Base-by-base conservation (phyloP, 2,113 vertebrate genomes). In the Aptenodytes patagonicus region DNA sequence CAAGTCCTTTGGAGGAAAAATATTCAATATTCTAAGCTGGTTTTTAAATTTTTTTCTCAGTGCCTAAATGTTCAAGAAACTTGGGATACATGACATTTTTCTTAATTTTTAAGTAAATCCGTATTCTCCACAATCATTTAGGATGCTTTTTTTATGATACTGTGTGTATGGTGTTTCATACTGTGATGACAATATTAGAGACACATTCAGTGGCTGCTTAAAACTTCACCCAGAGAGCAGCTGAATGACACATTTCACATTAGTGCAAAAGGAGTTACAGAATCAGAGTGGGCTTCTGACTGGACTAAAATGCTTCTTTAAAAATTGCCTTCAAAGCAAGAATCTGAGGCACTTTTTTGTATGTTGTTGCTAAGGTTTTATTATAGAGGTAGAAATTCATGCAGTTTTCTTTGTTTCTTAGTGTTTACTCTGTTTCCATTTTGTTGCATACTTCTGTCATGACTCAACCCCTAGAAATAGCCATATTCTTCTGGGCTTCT, bases 391-490 rank as follows among this genome's bases (percentile, higher is more conserved):
- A 86, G 58, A 93, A 91, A 94, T 78, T 57, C 2, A 52, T 75
- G 46, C 38, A 44, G 24, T 68, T 94, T 90, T 94, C 78, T 82
- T 94, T 93, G 89, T 87, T 95, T 97, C 65, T 44, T 86, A 66
- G 6, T 94, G 76, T 95, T 96, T 94, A 87, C 40, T 84, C 85
- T 86, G 89, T 97, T 95, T 96, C 94, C 87, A 95, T 95, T 97
- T 94, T 89, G 70, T 93, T 95, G 75, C 94, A 94, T 97, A 60
- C 51, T 96, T 96, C 25, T 62, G 51, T 47, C 52, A 58, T 97
- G 91, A 95, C 60, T 96, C 89, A 89, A 4, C 22, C 64, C 38
- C 95, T 71, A 94, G 79, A 97, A 97, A 97, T 75, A 97, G 91
- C 66, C 21, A 55, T 81, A 79, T 61, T 88, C 62, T 95, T 96